Evolutionary conservation across 2,797 vertebrate species (phyloP), one percentile per base, ranked within the genome.

Genomic region (Centroberyx gerrardi): DNA sequence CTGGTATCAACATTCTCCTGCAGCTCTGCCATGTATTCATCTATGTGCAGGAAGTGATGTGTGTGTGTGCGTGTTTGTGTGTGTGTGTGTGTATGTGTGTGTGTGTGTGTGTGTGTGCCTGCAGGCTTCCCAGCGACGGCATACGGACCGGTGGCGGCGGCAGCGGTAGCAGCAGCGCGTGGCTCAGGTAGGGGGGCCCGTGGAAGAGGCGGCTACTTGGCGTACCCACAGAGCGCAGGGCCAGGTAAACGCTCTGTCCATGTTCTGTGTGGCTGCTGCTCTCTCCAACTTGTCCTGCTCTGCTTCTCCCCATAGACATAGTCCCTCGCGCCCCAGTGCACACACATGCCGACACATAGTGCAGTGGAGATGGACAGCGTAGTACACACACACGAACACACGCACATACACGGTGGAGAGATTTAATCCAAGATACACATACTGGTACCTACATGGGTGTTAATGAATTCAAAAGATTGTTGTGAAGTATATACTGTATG

Each of bases 111-210:
- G 85, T 88, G 51, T 93, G 87, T 90, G 86, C 88, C 82, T 77
- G 83, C 95, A 99, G 98, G 98, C 95, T 99, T 99, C 83, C 98
- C 97, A 12, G 96, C 96, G 69, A 97, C 98, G 82, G 97, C 98
- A 56, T 99, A 99, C 3, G 97, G 98, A 96, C 98, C 98, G 89
- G 97, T 98, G 95, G 94, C 95, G 33, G 97, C 97, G 0, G 97
- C 97, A 0, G 98, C 98, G 0, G 97, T 98, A 95, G 98, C 98
- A 0, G 97, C 97, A 61, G 97, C 97, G 6, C 96, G 98, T 95
- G 97, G 97, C 96, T 99, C 98, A 99, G 98, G 98, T 99, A 99
- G 96, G 98, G 95, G 95, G 94, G 94, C 94, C 95, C 94, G 91
- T 90, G 96, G 96, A 97, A 95, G 96, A 96, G 94, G 94, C 91